These are phyloP conservation scores for Phengaris alcon DNA, from an alignment of 2,888 invertebrate species.

Conservation along the genomic window DNA sequence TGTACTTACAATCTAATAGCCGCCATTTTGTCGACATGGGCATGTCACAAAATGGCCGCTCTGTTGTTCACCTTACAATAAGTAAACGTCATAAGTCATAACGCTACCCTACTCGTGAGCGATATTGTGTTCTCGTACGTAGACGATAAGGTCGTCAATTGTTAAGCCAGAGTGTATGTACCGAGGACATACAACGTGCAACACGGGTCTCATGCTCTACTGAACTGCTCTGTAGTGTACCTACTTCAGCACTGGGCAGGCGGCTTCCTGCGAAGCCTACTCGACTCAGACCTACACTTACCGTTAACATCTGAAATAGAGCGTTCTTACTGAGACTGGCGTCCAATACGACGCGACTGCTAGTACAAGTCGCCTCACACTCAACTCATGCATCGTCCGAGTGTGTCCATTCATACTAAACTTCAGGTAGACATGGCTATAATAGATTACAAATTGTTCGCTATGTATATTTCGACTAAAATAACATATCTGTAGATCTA, in stretches of 20 bases:
- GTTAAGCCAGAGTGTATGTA: conserved; percentile 42
- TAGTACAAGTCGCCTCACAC: conserved; percentile 71
- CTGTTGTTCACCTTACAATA: conserved; percentile 47
- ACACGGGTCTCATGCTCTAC: conserved; percentile 46
- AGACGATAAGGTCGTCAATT: conserved; percentile 35
- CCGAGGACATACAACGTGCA: conserved; percentile 47
- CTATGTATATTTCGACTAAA: conserved; percentile 39
- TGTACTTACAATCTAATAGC: conserved; percentile 70
- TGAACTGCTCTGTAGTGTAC: conserved; percentile 41
- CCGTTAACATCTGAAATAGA: conserved; percentile 80
- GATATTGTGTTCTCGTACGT: conserved; percentile 36
- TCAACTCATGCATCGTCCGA: conserved; percentile 42
- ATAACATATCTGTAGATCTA: conserved; percentile 46
- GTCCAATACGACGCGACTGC: conserved; percentile 67
- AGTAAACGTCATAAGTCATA: conserved; percentile 51
- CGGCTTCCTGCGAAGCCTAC: conserved; percentile 48
- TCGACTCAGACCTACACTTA: conserved; percentile 72
- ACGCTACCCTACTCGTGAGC: conserved; percentile 39
- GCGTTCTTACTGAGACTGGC: conserved; percentile 67
- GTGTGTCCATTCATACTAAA: conserved; percentile 69
- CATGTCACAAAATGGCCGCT: conserved; percentile 64
- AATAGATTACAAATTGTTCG: conserved; percentile 36
- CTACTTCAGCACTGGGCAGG: conserved; percentile 38
- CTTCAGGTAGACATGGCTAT: conserved; percentile 54
- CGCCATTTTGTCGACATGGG: conserved; percentile 60